phyloP scores from a whole-genome alignment of 2,113 vertebrate species.

The Oncorhynchus tshawytscha region DNA sequence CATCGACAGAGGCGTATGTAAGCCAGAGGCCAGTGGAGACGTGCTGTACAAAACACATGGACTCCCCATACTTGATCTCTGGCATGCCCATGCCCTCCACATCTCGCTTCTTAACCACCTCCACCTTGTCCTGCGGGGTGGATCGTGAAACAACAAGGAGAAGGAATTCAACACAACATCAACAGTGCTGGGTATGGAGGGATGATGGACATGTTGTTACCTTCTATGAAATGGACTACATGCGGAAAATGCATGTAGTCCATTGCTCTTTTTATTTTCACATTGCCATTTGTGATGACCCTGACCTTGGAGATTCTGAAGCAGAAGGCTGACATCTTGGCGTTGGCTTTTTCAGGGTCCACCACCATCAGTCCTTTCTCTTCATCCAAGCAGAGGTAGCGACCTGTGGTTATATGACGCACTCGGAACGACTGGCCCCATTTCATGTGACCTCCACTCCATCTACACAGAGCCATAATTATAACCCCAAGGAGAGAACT shows the following conservation, averaged over 20 bases:
- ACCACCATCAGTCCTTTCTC: conserved; percentile 87
- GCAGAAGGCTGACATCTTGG: conserved; percentile 87
- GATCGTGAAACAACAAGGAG: background rate
- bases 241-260: background rate
- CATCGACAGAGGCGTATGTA: conserved; percentile 86
- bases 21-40: conserved; percentile 85
- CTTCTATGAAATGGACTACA: background rate
- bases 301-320: conserved; percentile 88
- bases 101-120: conserved; percentile 83
- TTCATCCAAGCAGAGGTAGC: conserved; percentile 84
- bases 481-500: conserved; percentile 1
- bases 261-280: background rate
- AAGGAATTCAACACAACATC: background rate
- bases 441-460: conserved; percentile 89
- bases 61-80: conserved; percentile 93
- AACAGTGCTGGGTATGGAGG: background rate
- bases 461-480: conserved; percentile 62
- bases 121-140: conserved; percentile 83
- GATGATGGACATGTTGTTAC: background rate
- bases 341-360: conserved; percentile 83
- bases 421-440: conserved; percentile 90
- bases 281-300: background rate
- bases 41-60: conserved; percentile 90
- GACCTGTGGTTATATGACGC: conserved; percentile 88
- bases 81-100: conserved; percentile 90